Conservation (phyloP, 2,888 invertebrate genomes). For the Diachrysia chrysitis region DNA sequence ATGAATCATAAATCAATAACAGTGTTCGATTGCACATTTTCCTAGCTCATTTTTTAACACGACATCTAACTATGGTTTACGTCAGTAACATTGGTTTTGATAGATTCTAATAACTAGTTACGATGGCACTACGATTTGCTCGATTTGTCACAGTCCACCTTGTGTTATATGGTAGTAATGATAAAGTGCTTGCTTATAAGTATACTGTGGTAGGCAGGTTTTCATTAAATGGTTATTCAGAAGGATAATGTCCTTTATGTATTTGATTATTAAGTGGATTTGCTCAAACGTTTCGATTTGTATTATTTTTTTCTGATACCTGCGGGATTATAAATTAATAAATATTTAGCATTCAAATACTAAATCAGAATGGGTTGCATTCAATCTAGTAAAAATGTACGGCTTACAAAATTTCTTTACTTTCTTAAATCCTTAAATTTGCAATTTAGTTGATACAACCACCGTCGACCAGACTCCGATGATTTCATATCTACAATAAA, state of each 20-base stretch:
- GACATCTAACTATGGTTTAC: conserved; percentile 73
- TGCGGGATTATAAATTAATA: neutral
- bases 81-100: conserved; percentile 71
- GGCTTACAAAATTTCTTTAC: neutral
- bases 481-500: conserved; percentile 51
- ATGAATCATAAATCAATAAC: conserved; percentile 56
- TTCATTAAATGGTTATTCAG: conserved; percentile 25
- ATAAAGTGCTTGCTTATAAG: conserved; percentile 43
- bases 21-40: conserved; percentile 59
- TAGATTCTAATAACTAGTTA: conserved; percentile 79
- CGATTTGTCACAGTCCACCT: conserved; percentile 66
- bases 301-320: neutral
- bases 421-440: conserved; percentile 1
- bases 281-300: neutral
- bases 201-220: conserved; percentile 23
- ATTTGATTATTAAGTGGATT: neutral
- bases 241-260: neutral
- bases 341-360: neutral
- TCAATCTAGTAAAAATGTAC: neutral
- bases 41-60: conserved; percentile 71
- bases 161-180: conserved; percentile 48
- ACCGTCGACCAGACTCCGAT: conserved; percentile 33
- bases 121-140: conserved; percentile 55
- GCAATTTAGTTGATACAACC: conserved; percentile 23
- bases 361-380: neutral